Conservation (phyloP, 2,888 invertebrate genomes). For the Anarsia innoxiella region DNA sequence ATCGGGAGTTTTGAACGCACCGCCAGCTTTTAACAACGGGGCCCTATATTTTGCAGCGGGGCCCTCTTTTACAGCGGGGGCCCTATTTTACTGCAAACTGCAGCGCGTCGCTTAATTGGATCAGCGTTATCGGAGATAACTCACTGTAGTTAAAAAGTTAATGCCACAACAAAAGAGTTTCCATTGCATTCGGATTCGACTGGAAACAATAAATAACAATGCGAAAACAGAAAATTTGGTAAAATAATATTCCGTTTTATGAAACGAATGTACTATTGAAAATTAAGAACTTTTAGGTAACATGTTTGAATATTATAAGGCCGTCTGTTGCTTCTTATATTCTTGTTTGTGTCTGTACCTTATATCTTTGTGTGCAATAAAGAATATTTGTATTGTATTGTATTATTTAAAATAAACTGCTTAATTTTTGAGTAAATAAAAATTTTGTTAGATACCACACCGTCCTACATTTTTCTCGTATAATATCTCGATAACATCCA, state of each 20-base stretch:
- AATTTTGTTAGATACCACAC: not conserved
- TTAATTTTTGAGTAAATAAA: not conserved
- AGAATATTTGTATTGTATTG: too few relatives aligned
- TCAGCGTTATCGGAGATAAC: conserved; percentile 12
- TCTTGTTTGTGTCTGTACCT: not conserved
- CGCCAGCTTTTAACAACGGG: too few relatives aligned
- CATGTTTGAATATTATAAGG: too few relatives aligned
- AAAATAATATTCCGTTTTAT: too few relatives aligned
- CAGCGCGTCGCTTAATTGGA: conserved; percentile 25
- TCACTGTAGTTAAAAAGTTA: conserved; percentile 4
- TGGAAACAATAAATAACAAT: not conserved
- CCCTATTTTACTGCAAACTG: conserved; percentile 24
- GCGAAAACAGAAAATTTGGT: not conserved
- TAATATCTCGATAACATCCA: too few relatives aligned
- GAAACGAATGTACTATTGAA: too few relatives aligned
- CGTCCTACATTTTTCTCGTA: not conserved
- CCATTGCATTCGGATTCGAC: conserved; percentile 3
- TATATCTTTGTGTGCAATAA: too few relatives aligned
- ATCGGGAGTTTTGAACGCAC: not conserved
- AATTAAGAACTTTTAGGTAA: too few relatives aligned
- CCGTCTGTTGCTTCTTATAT: not conserved
- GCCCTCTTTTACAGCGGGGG: too few relatives aligned
- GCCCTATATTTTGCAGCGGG: too few relatives aligned
- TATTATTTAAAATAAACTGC: too few relatives aligned
- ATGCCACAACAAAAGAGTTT: conserved; percentile 6